Evolutionary conservation across 2,113 vertebrate species (phyloP), one percentile per base, ranked within the genome.

Genomic region (Cyphomyrus plagiostoma): DNA sequence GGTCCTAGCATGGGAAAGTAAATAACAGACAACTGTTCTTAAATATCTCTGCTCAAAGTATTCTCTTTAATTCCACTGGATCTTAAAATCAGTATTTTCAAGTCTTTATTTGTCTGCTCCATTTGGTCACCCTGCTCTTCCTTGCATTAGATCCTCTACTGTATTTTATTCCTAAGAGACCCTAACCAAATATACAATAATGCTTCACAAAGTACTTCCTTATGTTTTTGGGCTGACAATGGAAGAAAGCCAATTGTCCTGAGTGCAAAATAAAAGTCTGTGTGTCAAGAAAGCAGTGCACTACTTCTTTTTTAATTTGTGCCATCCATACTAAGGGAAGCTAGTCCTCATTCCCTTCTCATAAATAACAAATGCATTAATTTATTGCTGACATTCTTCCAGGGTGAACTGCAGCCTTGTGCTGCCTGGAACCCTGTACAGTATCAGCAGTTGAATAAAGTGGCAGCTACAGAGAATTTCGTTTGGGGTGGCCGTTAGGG

Each of bases 1-100:
- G 21, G 49, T 39, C 74, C 48, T 70, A 50, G 62, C 30, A 89
- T 89, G 49, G 70, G 66, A 89, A 88, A 88, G 46, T 77, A 39
- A 15, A 62, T 62, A n/a, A 23, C 21, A 9, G 66, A 74, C 9
- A 74, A 77, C 70, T 39, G 70, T 77, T 77, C 30, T 77, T 77
- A 77, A 15, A 77, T 77, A 13, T 77, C 11, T 39, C 70, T 77
- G 26, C 70, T 77, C 4, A 15, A 15, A 77, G 74, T 19, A 80
- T 80, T 39, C 74, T 80, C 15, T 39, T 77, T 80, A 80, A 80
- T 39, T 80, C 30, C 30, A 19, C 74, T 77, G 70, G 11, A 39
- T 77, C 4, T 39, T 42, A 77, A 77, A 42, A 42, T 77, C 13
- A 19, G 1, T 17, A 70, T 30, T 80, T 80, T 80, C 4, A 80